These are phyloP conservation scores for Drosophila greeni DNA, from an alignment of 2,888 invertebrate genomes.

Conservation along the genomic window DNA sequence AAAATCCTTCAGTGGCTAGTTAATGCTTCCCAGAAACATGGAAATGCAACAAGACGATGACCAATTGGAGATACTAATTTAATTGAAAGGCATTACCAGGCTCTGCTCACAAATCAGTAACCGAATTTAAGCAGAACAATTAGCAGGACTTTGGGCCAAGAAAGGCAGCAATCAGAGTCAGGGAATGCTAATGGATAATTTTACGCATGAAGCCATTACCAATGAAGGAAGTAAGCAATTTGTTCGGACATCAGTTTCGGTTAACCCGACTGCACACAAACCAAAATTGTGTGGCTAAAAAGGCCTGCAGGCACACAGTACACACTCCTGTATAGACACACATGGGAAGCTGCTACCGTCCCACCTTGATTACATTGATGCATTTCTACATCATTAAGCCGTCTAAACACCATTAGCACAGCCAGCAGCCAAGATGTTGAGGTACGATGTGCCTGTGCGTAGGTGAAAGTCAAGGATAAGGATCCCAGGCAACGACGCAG, in stretches of 20 bases:
- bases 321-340: conserved; percentile 2
- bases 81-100: background rate
- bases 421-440: conserved; percentile 32
- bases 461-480: conserved; percentile 46
- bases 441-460: conserved; percentile 17
- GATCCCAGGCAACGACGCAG: conserved; percentile 24
- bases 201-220: conserved; percentile 15
- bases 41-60: background rate
- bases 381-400: conserved; percentile 72
- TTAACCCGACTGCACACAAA: conserved; percentile 47
- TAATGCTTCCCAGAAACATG: background rate
- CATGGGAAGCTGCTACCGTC: conserved; percentile 4
- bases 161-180: conserved; percentile 17
- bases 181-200: conserved; percentile 43
- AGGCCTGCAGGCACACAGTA: conserved; percentile 1
- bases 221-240: conserved; percentile 61
- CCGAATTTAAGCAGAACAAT: background rate
- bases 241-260: conserved; percentile 43
- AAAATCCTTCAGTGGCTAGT: background rate
- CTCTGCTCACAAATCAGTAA: background rate
- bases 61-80: background rate
- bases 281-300: conserved; percentile 22
- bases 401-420: conserved; percentile 64
- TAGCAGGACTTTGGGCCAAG: background rate
- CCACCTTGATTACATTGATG: conserved; percentile 71